Evolutionary conservation across 2,113 vertebrate genomes (phyloP).

Genomic region (human): DNA sequence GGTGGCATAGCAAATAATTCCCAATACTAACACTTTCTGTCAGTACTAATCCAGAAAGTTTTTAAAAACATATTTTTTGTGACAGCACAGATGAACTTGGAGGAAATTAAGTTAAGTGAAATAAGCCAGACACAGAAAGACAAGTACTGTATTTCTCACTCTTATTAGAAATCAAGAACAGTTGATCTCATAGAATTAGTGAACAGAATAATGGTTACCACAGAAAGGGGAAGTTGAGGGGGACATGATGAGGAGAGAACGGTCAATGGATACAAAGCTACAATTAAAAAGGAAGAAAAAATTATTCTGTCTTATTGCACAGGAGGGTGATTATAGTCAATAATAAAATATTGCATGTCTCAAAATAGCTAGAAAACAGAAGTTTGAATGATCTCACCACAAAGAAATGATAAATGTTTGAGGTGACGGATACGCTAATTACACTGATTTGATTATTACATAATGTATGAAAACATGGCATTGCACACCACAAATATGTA

Average conservation of each 20-base stretch:
- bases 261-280: not conserved
- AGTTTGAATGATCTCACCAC: not conserved
- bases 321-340: not conserved
- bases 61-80: not conserved
- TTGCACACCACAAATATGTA: no score
- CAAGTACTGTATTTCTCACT: not conserved
- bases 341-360: not conserved
- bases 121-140: not conserved
- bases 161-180: not conserved
- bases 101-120: not conserved
- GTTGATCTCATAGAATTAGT: not conserved
- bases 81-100: not conserved
- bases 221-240: not conserved
- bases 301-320: not conserved
- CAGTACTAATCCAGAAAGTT: not conserved
- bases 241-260: not conserved
- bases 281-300: not conserved
- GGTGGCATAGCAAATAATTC: not conserved
- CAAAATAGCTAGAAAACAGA: not conserved
- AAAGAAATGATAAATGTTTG: not conserved
- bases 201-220: not conserved
- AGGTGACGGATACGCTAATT: not conserved
- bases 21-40: no score
- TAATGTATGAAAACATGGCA: no score
- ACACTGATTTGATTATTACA: not conserved